Conservation (phyloP, 2,888 invertebrate genomes). For the Andrena flavipes region DNA sequence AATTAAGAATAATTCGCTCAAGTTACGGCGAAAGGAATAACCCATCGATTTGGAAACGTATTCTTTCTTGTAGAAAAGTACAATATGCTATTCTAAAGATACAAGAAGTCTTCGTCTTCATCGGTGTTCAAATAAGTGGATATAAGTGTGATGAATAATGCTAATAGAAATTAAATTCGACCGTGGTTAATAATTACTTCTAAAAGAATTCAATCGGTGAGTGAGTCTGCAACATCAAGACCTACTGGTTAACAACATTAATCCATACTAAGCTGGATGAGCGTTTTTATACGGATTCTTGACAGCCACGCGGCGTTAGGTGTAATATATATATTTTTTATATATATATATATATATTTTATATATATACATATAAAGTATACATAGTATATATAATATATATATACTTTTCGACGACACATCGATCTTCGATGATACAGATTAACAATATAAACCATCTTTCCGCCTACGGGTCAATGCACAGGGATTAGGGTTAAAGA, state of each 20-base stretch:
- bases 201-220: too few species aligned
- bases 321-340: neutral
- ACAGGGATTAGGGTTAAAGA: conserved; percentile 92
- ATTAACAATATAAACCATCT: conserved; percentile 81
- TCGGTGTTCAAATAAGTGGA: too few species aligned
- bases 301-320: conserved; percentile 32
- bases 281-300: conserved; percentile 28
- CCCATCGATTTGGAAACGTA: neutral
- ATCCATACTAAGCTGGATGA: conserved; percentile 5
- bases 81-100: neutral
- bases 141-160: too few species aligned
- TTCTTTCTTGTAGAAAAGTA: neutral
- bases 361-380: too few species aligned
- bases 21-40: neutral
- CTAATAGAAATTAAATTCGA: too few species aligned
- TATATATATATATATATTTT: too few species aligned
- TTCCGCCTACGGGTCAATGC: conserved; percentile 84
- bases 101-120: too few species aligned
- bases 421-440: conserved; percentile 65
- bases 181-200: too few species aligned
- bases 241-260: neutral
- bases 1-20: neutral
- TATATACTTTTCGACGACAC: conserved; percentile 46
- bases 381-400: too few species aligned
- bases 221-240: neutral